Evolutionary conservation across 2,113 vertebrate species (phyloP), one percentile per base, ranked within the genome.

Genomic region (Sander vitreus): DNA sequence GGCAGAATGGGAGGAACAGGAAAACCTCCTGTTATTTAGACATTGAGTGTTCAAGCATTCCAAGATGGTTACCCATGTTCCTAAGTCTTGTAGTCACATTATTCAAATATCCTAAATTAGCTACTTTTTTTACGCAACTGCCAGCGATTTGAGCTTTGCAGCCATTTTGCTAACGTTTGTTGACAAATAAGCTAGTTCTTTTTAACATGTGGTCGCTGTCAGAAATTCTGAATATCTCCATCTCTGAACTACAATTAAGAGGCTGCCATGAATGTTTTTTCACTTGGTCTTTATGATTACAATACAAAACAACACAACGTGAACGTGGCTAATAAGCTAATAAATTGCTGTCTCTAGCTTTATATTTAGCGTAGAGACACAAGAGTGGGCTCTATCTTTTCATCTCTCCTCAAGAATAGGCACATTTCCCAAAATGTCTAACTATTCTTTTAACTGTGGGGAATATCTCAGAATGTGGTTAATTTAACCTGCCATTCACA

Each of bases 401-500:
- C 15, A 45, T 71, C 30, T 30, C 23, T 50, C 11, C 0, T 21
- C 3, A 21, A 73, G 27, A 50, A 50, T 15, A 50, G 33, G 3
- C 3, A 3, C 2, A 45, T 58, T 36, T 39, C 15, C 33, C 15
- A 14, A 25, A 16, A 63, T 59, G 39, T 36, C 2, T 18, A 45
- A 11, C 43, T 60, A 3, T 23, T 53, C 8, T 25, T 58, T 19
- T 10, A 16, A 15, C 30, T 4, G 5, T 10, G 2, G 9, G 13
- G 16, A 50, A 13, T 30, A 64, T 39, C 12, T 81, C 39, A 63
- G 36, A 55, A 30, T 54, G 15, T 25, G 1, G 27, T 13, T 75
- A 12, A 55, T 80, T 1, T 62, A 76, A 80, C 19, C 15, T 80
- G 51, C 16, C 18, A 48, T 47, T 43, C 73, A 27, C 13, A 47